Evolutionary conservation across 2,888 invertebrate species (phyloP).

Genomic region (Acleris sparsana): DNA sequence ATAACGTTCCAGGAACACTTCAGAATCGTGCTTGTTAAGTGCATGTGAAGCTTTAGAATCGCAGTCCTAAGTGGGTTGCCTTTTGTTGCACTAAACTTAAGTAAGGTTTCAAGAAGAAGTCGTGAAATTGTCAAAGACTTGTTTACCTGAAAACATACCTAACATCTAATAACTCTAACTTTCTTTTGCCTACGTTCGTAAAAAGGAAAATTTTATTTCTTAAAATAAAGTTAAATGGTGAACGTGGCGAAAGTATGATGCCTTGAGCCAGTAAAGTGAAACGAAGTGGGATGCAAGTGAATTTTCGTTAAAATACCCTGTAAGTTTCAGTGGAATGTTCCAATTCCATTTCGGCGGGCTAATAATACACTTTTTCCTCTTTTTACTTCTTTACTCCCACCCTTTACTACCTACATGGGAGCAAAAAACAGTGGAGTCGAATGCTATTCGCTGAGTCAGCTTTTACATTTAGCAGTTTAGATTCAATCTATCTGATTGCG

Average conservation of each 20-base stretch:
- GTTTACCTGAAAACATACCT: background rate
- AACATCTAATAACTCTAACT: background rate
- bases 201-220: conserved; percentile 61
- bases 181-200: conserved; percentile 20
- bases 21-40: background rate
- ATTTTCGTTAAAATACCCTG: conserved; percentile 71
- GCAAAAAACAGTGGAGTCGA: conserved; percentile 60
- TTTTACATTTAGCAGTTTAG: background rate
- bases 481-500: background rate
- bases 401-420: conserved; percentile 75
- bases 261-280: conserved; percentile 74
- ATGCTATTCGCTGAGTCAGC: conserved; percentile 18
- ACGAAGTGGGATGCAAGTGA: conserved; percentile 71
- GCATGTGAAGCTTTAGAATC: conserved; percentile 3
- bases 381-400: conserved; percentile 82
- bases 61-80: conserved; percentile 1
- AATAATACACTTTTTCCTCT: conserved; percentile 82
- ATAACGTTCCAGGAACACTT: conserved; percentile 1
- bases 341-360: conserved; percentile 84
- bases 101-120: background rate
- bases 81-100: background rate
- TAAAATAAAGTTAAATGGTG: conserved; percentile 71
- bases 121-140: conserved; percentile 1
- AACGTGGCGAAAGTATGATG: conserved; percentile 78
- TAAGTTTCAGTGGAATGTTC: conserved; percentile 73